Conservation (phyloP, 2,888 invertebrate genomes). For the Heliconius aoede region DNA sequence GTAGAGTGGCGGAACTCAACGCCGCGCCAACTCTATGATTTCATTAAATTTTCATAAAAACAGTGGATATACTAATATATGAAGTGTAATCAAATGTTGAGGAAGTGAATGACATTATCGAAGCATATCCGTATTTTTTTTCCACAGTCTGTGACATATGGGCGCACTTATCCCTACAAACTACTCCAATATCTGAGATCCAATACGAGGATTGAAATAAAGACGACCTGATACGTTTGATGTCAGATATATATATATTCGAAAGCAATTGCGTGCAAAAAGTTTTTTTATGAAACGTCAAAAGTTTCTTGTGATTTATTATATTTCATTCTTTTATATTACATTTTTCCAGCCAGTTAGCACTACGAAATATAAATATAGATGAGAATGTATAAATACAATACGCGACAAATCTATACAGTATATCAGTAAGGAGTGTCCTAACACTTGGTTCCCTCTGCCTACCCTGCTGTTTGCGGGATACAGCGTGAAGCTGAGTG, state of each 20-base stretch:
- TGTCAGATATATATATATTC: constrained; percentile 37
- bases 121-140: constrained; percentile 53
- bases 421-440: too few relatives aligned
- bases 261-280: constrained; percentile 52
- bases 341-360: too few relatives aligned
- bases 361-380: too few relatives aligned
- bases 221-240: constrained; percentile 45
- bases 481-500: too few relatives aligned
- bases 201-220: constrained; percentile 69
- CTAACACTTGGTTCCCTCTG: too few relatives aligned
- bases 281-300: constrained; percentile 38
- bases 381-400: too few relatives aligned
- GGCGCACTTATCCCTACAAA: constrained; percentile 73
- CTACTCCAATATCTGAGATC: constrained; percentile 71
- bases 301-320: not conserved
- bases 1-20: not conserved
- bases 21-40: not conserved
- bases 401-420: too few relatives aligned
- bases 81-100: not conserved
- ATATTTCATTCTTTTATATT: too few relatives aligned
- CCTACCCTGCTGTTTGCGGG: too few relatives aligned
- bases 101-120: constrained; percentile 23
- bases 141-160: constrained; percentile 65
- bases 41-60: too few relatives aligned
- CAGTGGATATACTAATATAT: too few relatives aligned